Evolutionary conservation across 2,888 invertebrate species (phyloP), one percentile per base, ranked within the genome.

Genomic region (Pediacus dermestoides): DNA sequence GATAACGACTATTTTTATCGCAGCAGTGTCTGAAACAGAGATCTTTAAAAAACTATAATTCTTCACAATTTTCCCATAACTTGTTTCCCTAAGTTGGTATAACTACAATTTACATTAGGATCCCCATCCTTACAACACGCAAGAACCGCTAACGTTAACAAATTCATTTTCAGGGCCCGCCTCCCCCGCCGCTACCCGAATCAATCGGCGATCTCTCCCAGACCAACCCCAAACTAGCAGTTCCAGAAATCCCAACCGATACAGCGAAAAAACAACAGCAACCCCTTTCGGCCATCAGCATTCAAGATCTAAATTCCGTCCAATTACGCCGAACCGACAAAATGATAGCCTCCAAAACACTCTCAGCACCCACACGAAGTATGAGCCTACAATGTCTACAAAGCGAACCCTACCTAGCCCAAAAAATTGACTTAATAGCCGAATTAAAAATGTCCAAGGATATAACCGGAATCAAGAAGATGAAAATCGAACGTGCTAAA

Each of bases 401-500:
- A 37, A 78, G 76, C 40, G 86, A 86, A 46, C 78, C 81, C 28
- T 88, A 81, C 70, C 74, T 81, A 55, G 77, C 78, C 33, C 85
- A 81, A 47, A 90, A 89, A 68, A 87, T 83, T 14, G 90, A 92
- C 67, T 72, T 94, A 30, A 93, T 94, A 47, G 92, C 91, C 30
- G 94, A 94, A 63, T 71, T 94, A 43, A 93, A 93, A 69, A 81
- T 89, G 74, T 90, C 91, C 27, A 91, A 86, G 67, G 91, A 93
- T 64, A 89, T 92, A 46, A 85, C 88, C 1, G 93, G 93, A n/a
- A 91, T 94, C 36, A 88, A 87, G 69, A 92, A 92, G 68, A 70
- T 92, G 76, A 93, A 92, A 68, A 88, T 91, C 50, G 91, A 92
- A 69, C 78, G 88, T 50, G 87, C 88, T 13, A 85, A 89, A 63